Evolutionary conservation across 2,797 vertebrate genomes (phyloP).

Genomic region (Periophthalmus magnuspinnatus): DNA sequence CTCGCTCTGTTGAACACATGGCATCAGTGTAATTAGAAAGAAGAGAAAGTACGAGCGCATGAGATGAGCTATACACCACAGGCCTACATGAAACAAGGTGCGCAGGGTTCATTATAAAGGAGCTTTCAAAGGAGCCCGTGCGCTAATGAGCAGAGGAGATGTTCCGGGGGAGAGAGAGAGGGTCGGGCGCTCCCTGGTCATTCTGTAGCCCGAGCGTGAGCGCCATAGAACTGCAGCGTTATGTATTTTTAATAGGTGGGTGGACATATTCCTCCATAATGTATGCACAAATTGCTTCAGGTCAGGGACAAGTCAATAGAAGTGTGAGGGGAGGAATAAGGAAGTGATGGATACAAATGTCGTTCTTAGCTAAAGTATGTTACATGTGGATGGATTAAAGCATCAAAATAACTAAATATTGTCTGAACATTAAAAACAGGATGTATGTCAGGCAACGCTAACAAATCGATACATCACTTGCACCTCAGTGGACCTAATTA

Average conservation of each 20-base stretch:
- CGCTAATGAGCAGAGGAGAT: slow-evolving; percentile 1
- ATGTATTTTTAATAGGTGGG: slow-evolving; percentile 55
- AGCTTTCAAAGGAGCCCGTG: background rate
- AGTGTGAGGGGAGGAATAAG: slow-evolving; percentile 24
- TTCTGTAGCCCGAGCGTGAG: slow-evolving; percentile 5
- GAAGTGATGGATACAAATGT: slow-evolving; percentile 20
- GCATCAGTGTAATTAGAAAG: slow-evolving; percentile 8
- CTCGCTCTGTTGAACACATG: slow-evolving; percentile 4
- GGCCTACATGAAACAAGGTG: background rate
- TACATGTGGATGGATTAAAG: no score
- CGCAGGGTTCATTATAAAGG: slow-evolving; percentile 5
- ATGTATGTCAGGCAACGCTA: no score
- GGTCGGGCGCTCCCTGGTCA: background rate
- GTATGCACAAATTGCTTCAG: slow-evolving; percentile 39
- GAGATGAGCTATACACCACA: background rate
- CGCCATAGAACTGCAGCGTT: slow-evolving; percentile 24
- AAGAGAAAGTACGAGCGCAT: background rate
- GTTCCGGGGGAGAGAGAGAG: background rate
- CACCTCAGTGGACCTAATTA: no score
- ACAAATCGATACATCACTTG: no score
- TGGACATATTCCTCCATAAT: slow-evolving; percentile 52
- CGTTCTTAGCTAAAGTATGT: background rate
- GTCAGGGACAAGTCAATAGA: slow-evolving; percentile 48
- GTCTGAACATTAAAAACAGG: no score
- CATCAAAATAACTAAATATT: no score